Evolutionary conservation across 2,888 invertebrate genomes (phyloP).

Genomic region (Perithous albicinctus): DNA sequence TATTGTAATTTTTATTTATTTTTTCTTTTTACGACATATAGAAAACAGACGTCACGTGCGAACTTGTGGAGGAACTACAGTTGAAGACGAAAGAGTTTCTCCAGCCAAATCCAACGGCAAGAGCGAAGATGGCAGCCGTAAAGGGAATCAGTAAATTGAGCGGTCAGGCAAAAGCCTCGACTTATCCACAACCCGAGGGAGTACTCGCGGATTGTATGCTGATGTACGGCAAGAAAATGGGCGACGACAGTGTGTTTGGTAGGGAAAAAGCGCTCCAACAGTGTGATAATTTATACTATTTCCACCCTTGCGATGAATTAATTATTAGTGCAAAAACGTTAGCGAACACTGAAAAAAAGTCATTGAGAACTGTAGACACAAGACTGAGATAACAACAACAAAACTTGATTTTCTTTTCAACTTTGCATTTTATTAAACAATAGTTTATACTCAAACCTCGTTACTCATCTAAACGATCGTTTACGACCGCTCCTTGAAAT

Average conservation of each 20-base stretch:
- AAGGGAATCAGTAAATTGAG: constrained; percentile 98
- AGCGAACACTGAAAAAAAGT: neutral
- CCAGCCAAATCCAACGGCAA: constrained; percentile 98
- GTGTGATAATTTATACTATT: constrained; percentile 2
- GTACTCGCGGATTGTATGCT: constrained; percentile 98
- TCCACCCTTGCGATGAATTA: neutral
- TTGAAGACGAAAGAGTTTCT: constrained; percentile 99
- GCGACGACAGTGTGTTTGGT: constrained; percentile 97
- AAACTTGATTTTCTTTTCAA: no score
- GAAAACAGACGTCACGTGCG: constrained; percentile 99
- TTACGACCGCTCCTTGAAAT: neutral
- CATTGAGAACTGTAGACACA: neutral
- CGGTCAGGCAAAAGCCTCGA: constrained; percentile 98
- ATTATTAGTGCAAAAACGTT: neutral
- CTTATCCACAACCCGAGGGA: constrained; percentile 99
- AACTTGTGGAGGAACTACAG: constrained; percentile 98
- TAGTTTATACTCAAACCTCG: neutral
- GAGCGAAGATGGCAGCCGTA: constrained; percentile 97
- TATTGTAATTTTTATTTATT: constrained; percentile 39
- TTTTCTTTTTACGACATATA: constrained; percentile 81
- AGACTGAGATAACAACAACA: neutral
- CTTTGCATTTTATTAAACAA: neutral
- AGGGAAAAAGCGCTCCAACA: constrained; percentile 76
- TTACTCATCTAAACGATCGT: neutral
- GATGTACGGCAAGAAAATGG: constrained; percentile 97